phyloP scores from a whole-genome alignment of 2,113 vertebrate genomes.

The Alectura lathami region DNA sequence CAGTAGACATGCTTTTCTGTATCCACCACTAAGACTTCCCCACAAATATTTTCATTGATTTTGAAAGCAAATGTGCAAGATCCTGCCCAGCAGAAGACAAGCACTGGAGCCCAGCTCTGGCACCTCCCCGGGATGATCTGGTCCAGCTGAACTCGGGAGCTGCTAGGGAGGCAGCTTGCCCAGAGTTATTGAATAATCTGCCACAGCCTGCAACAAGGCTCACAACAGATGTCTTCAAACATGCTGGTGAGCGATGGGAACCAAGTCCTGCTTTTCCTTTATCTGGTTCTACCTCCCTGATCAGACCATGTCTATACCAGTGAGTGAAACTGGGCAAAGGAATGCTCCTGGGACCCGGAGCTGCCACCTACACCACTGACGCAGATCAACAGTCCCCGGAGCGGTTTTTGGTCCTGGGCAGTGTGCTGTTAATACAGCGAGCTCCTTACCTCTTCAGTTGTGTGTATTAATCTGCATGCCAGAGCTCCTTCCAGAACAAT shows the following conservation, averaged over 20 bases:
- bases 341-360: not conserved
- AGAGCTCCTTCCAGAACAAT: not conserved
- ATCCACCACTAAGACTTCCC: constrained; percentile 34
- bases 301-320: not conserved
- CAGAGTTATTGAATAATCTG: constrained; percentile 25
- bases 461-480: not conserved
- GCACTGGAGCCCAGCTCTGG: constrained; percentile 69
- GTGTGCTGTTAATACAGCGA: not conserved
- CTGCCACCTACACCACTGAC: not conserved
- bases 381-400: fast-evolving
- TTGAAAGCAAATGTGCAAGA: constrained; percentile 62
- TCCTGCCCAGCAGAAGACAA: constrained; percentile 60
- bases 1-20: not conserved
- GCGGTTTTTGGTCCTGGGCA: fast-evolving
- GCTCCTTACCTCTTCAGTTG: not conserved
- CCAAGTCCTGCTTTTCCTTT: not conserved
- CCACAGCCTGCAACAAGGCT: not conserved
- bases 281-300: not conserved
- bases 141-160: constrained; percentile 33
- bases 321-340: not conserved
- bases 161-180: constrained; percentile 53
- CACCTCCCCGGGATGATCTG: constrained; percentile 52
- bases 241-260: not conserved
- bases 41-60: constrained; percentile 54
- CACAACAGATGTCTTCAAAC: not conserved